Percentiles rank a stretch among this genome's conserved stretches.
Conservation (phyloP, 2,113 vertebrate species). For the Pseudorasbora parva region DNA sequence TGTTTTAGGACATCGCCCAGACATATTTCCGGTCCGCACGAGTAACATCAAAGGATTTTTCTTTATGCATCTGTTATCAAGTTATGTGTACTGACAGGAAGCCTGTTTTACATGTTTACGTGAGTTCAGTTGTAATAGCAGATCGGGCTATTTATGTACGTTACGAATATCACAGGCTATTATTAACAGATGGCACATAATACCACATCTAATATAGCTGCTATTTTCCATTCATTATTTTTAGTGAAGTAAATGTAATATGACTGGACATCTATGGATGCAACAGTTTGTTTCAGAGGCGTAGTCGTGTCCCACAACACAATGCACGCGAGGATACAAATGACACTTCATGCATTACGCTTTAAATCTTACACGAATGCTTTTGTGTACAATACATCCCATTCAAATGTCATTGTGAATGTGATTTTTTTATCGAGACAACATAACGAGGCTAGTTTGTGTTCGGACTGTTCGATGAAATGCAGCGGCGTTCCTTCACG, state of each 20-base stretch:
- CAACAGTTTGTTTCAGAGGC: conserved; percentile 22
- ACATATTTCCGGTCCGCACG: background rate
- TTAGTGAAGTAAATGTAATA: background rate
- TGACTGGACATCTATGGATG: background rate
- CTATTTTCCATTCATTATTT: background rate
- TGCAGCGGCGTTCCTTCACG: background rate
- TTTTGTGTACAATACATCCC: background rate
- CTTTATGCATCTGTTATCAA: background rate
- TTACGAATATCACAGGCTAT: conserved; percentile 1
- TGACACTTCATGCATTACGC: background rate
- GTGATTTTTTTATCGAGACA: background rate
- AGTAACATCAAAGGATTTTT: background rate
- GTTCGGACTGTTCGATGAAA: background rate
- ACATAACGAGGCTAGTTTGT: background rate
- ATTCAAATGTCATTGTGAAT: background rate
- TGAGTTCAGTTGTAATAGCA: background rate
- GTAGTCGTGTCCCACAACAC: background rate
- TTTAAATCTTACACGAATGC: background rate
- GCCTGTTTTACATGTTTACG: background rate
- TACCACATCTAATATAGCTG: background rate
- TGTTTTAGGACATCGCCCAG: background rate
- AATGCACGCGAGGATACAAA: background rate
- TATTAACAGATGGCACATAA: conserved; percentile 2
- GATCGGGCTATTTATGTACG: background rate
- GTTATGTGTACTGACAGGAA: conserved; percentile 7